Conservation (phyloP, 2,888 invertebrate genomes). For the Troilus luridus region DNA sequence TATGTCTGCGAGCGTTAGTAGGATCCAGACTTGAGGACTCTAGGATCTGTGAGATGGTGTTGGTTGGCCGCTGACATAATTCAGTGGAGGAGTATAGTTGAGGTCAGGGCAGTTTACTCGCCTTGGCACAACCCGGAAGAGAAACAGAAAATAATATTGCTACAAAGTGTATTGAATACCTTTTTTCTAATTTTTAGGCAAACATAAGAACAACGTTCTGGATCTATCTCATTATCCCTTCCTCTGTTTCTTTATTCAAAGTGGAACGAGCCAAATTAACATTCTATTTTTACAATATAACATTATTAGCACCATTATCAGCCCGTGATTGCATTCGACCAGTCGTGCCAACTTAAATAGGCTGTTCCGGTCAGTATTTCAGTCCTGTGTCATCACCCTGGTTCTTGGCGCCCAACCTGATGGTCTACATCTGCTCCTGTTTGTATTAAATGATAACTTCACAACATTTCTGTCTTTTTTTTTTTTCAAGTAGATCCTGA, state of each 20-base stretch:
- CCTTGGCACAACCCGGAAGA: too few relatives aligned
- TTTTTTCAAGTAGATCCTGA: neutral
- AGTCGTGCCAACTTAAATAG: constrained; percentile 46
- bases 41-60: too few relatives aligned
- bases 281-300: neutral
- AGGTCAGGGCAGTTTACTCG: too few relatives aligned
- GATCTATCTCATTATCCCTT: neutral
- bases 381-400: constrained; percentile 30
- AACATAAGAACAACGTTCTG: too few relatives aligned
- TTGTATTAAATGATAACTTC: neutral
- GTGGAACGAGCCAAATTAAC: neutral
- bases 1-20: too few relatives aligned
- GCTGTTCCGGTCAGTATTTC: constrained; percentile 50
- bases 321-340: neutral
- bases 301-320: neutral
- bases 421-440: neutral
- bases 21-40: too few relatives aligned
- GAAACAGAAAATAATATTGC: too few relatives aligned
- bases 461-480: neutral
- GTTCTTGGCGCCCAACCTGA: neutral
- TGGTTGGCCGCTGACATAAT: too few relatives aligned
- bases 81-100: too few relatives aligned
- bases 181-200: too few relatives aligned
- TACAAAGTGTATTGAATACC: too few relatives aligned
- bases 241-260: neutral